Percentiles rank a stretch among this genome's conserved stretches.
These are phyloP conservation scores for Papilio protenor DNA, from an alignment of 2,888 invertebrate species.

Conservation along the genomic window DNA sequence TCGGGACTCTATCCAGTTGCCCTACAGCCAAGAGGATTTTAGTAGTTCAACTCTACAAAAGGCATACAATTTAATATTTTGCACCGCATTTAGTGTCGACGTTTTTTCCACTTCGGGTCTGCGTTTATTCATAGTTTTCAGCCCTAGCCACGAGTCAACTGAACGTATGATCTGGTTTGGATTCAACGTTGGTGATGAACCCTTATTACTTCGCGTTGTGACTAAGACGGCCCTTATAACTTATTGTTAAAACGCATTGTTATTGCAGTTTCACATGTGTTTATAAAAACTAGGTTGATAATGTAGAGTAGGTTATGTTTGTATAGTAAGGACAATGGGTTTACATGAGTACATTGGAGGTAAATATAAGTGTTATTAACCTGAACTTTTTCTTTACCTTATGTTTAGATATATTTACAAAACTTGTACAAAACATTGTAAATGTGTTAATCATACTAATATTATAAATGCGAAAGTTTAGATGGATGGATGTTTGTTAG, in stretches of 20 bases:
- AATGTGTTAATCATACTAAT: no score
- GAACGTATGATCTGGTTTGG: conserved; percentile 30
- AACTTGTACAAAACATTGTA: no score
- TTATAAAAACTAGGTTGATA: conserved; percentile 3
- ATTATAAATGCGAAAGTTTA: no score
- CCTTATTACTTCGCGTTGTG: conserved; percentile 23
- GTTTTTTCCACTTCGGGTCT: neutral
- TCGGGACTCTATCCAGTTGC: neutral
- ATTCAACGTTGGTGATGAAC: conserved; percentile 29
- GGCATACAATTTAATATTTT: neutral
- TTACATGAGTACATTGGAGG: neutral
- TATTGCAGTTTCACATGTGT: conserved; percentile 5
- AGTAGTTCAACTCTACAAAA: no score
- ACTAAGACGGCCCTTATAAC: conserved; percentile 21
- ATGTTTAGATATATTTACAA: neutral
- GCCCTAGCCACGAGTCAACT: conserved; percentile 16
- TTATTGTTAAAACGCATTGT: conserved; percentile 18
- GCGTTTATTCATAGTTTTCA: neutral
- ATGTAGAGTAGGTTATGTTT: conserved; percentile 7
- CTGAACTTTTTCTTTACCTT: neutral
- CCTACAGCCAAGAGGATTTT: neutral
- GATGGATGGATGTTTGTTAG: no score
- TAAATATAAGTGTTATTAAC: neutral
- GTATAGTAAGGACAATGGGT: neutral
- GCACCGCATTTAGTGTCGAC: neutral